Conservation (phyloP, 2,797 vertebrate species). For the Scarus forsteni region DNA sequence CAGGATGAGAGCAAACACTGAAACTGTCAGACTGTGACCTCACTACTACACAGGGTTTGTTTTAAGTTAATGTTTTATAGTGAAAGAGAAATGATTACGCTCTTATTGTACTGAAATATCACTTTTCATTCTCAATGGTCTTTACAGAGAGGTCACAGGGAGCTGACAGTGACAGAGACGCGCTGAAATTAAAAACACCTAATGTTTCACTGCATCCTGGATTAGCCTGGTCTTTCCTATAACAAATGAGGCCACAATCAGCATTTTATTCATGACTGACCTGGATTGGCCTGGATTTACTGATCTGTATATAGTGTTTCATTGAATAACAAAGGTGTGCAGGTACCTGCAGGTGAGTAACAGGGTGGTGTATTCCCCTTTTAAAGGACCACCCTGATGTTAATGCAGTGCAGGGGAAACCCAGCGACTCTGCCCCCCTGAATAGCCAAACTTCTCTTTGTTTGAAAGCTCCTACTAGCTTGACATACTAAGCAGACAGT, state of each 20-base stretch:
- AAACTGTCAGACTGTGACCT: conserved; percentile 3
- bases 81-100: neutral
- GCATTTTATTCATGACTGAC: no score
- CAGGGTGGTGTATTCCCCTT: no score
- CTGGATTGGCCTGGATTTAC: no score
- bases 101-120: neutral
- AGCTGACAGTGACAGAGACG: neutral
- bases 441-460: no score
- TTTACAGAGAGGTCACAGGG: neutral
- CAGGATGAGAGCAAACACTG: conserved; percentile 1
- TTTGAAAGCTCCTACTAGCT: no score
- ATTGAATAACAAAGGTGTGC: no score
- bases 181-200: neutral
- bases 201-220: neutral
- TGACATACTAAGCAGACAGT: no score
- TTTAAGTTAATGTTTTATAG: neutral
- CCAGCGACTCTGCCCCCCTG: no score
- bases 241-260: neutral
- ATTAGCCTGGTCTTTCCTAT: neutral
- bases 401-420: no score
- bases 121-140: neutral
- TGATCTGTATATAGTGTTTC: no score
- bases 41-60: neutral
- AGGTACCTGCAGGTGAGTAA: no score
- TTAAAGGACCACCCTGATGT: no score